A percentile compares a stretch with the other conserved stretches of the same genome.
Conservation (phyloP, 2,113 vertebrate species). For the Arvicanthis niloticus region DNA sequence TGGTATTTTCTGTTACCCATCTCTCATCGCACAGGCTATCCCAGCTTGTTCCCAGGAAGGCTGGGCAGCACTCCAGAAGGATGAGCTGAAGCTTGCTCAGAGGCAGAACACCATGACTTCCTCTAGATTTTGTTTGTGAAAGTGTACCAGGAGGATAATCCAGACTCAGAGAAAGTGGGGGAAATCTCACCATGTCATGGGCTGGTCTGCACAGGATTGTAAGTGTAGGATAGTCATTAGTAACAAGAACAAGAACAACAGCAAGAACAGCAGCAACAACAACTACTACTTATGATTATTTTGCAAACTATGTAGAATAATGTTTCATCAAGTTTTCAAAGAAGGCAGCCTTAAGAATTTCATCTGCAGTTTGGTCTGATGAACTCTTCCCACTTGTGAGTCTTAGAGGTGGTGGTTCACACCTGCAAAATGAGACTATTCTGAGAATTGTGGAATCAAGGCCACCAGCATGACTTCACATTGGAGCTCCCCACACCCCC, state of each 20-base stretch:
- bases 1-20: background rate
- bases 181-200: background rate
- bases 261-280: rapidly evolving
- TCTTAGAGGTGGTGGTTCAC: conserved; percentile 41
- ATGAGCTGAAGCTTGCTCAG: background rate
- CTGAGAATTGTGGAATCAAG: background rate
- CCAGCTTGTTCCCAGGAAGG: background rate
- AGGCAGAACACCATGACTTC: background rate
- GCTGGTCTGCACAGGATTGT: background rate
- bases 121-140: background rate
- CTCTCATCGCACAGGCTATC: background rate
- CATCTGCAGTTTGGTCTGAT: background rate
- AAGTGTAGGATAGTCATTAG: background rate
- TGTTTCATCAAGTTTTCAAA: conserved; percentile 44
- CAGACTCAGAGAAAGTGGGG: background rate
- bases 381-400: background rate
- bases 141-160: background rate
- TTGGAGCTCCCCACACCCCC: background rate
- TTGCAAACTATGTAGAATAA: background rate
- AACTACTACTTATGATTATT: background rate
- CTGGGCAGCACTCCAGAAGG: background rate
- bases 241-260: background rate
- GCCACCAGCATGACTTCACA: background rate
- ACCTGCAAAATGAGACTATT: background rate
- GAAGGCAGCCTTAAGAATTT: background rate